Conservation (phyloP, 2,888 invertebrate genomes). For the Notodonta ziczac region DNA sequence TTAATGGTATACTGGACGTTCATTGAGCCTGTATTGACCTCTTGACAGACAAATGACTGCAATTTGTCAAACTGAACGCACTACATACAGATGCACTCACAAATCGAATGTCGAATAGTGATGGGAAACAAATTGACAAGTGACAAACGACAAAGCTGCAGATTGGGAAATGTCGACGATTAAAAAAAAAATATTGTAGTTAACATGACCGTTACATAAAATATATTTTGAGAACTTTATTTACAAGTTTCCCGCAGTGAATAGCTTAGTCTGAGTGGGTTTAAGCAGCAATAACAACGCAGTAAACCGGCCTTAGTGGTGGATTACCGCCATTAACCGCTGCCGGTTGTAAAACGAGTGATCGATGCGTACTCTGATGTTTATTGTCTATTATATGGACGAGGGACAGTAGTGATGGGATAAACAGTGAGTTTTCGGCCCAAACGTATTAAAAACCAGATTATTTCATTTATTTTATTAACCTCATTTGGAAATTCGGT, state of each 20-base stretch:
- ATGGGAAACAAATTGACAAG: constrained; percentile 26
- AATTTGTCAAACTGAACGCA: constrained; percentile 57
- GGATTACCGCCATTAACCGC: constrained; percentile 79
- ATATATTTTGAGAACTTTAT: constrained; percentile 15
- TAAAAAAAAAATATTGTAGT: no score
- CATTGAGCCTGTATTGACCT: constrained; percentile 61
- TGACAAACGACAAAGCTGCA: constrained; percentile 7
- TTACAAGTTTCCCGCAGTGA: constrained; percentile 42
- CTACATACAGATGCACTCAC: constrained; percentile 43
- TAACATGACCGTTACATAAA: neutral
- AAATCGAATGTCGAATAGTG: constrained; percentile 21
- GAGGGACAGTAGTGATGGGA: constrained; percentile 45
- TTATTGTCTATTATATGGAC: constrained; percentile 62
- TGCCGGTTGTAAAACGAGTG: constrained; percentile 73
- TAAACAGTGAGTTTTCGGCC: neutral
- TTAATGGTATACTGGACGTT: constrained; percentile 50
- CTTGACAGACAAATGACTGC: constrained; percentile 62
- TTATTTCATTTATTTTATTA: neutral
- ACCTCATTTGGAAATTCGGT: no score
- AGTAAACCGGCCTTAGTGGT: constrained; percentile 72
- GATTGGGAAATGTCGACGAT: constrained; percentile 3
- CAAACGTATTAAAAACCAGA: neutral
- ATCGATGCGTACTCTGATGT: constrained; percentile 70
- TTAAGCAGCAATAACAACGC: constrained; percentile 64
- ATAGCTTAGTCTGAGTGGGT: constrained; percentile 43